Evolutionary conservation across 30 jellyfish, hydroid and myxozoan species (phyloP).

Genomic region (Aurelia sp.): DNA sequence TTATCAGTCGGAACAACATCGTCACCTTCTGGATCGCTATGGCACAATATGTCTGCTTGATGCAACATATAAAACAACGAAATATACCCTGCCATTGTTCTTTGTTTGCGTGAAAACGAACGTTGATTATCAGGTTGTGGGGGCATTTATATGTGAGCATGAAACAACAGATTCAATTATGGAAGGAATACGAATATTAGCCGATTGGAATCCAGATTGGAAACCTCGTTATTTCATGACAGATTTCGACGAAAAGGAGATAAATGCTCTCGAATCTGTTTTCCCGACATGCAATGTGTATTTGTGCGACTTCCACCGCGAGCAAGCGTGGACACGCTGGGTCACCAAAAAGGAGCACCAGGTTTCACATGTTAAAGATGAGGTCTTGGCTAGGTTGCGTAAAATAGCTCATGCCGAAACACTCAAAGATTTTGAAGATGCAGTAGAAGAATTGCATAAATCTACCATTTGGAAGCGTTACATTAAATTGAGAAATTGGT

Average conservation of each 20-base stretch:
- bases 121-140: conserved; percentile 52
- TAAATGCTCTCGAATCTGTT: not conserved
- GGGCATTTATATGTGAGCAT: conserved; percentile 11
- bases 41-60: conserved; percentile 26
- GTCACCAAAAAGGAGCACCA: not conserved
- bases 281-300: not conserved
- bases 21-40: conserved; percentile 29
- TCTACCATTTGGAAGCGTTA: conserved; percentile 14
- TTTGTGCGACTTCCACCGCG: no score
- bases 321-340: no score
- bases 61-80: conserved; percentile 62
- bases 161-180: no score
- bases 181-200: no score
- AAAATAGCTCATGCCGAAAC: conserved; percentile 28
- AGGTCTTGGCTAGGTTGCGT: conserved; percentile 15
- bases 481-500: not conserved
- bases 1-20: conserved; percentile 31
- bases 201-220: no score
- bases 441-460: conserved; percentile 11
- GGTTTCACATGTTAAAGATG: conserved; percentile 17
- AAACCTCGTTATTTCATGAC: no score
- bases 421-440: not conserved
- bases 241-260: no score
- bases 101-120: conserved; percentile 39
- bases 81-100: conserved; percentile 46